Conservation (phyloP, 2,113 vertebrate species). For the Dryoscopus gambensis region DNA sequence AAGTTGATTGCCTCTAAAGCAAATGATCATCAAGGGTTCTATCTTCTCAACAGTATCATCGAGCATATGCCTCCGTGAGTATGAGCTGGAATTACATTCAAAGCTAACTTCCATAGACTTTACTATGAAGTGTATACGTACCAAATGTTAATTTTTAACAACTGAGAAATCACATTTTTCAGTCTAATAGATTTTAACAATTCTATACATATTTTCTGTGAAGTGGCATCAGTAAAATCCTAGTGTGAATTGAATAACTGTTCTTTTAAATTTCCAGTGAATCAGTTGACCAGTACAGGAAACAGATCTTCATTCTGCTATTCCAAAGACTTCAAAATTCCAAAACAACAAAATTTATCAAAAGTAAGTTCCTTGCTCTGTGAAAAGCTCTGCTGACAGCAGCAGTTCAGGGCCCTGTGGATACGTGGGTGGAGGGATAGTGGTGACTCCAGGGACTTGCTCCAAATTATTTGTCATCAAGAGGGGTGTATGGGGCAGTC, state of each 20-base stretch:
- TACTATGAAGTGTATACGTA: background rate
- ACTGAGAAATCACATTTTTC: background rate
- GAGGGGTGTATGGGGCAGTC: background rate
- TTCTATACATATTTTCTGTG: background rate
- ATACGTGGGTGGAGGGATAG: accelerated
- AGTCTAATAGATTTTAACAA: background rate
- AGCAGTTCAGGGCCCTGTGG: background rate
- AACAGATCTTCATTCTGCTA: constrained; percentile 95
- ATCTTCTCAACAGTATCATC: constrained; percentile 94
- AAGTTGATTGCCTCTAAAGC: constrained; percentile 97
- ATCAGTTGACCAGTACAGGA: constrained; percentile 90
- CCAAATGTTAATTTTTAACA: background rate
- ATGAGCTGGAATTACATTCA: background rate
- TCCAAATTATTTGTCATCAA: background rate
- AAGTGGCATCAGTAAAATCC: background rate
- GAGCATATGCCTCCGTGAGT: constrained; percentile 96
- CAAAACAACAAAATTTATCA: constrained; percentile 98
- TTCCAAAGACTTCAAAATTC: constrained; percentile 98
- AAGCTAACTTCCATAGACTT: background rate
- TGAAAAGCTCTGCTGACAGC: background rate
- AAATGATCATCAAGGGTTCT: constrained; percentile 98
- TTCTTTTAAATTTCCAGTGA: constrained; percentile 75
- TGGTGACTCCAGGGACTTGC: background rate
- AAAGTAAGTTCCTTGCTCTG: constrained; percentile 82
- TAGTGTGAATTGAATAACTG: background rate